Base-by-base conservation (phyloP, 1,140 invertebrate species). In the Drosophila dunni region DNA sequence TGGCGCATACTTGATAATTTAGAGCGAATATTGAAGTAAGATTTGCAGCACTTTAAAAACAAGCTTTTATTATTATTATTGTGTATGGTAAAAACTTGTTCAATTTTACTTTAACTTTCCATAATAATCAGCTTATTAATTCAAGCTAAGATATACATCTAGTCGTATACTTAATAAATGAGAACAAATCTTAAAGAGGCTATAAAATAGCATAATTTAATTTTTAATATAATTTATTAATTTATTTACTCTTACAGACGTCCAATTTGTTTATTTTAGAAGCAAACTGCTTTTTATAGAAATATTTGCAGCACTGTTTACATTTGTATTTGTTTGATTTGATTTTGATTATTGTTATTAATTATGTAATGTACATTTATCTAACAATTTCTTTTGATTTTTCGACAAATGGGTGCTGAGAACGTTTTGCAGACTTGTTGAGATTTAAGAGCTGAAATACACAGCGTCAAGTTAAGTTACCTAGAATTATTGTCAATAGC, bases 401-500 rank as follows among this genome's bases (percentile, higher is more conserved):
- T n/a, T 54, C 57, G 36, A 36, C n/a, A 40, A 71, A 58, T 58
- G 34, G 33, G 34, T 29, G 34, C 64, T 42, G 20, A 20, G 15
- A 15, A 33, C 11, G 38, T 11, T 53, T 6, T 17, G 40, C 34
- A 67, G 50, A 68, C 50, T 56, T 69, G 50, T 74, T 69, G 42
- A 74, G 71, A 68, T 69, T 74, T 62, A 69, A 69, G 71, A 46
- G 71, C 65, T 48, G 34, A 56, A 56, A 61, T 66, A 69, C 57
- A 74, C 56, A 61, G 64, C 57, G 46, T 69, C 71, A 69, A 69
- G 71, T 88, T 77, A 88, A 79, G 48, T 78, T 78, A 76, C 11
- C 33, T 67, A 61, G 46, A 88, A 82, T 79, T 80, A 82, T 88
- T 82, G 82, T 88, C 79, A 85, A 73, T 85, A 63, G 79, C 76